Base-by-base conservation (phyloP, 2,797 vertebrate genomes). In the Dendrocincla fuliginosa region DNA sequence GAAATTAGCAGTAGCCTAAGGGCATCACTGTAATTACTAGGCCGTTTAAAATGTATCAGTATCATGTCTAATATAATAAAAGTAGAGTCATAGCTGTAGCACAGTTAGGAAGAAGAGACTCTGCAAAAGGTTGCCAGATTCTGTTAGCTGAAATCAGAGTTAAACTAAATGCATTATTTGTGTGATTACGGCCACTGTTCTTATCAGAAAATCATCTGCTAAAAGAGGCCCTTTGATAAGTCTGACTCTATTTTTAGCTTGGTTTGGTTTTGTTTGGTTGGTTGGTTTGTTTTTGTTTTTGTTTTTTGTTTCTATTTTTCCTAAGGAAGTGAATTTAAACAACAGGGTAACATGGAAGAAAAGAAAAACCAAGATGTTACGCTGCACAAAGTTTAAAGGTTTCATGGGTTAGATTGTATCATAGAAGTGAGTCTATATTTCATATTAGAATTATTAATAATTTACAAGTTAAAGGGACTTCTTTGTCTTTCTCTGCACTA, bases 11-110 rank as follows among this genome's bases (percentile, higher is more conserved):
- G 32, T 76, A 79, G 88, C 93, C 91, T 87, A 55, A 89, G 56
- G 93, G 30, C 33, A 81, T 78, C 78, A 70, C 56, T 85, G 56
- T 85, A 97, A 96, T 97, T 97, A 96, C 88, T 68, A 87, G 61
- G 39, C 63, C 37, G 1, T 89, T 97, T 96, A 96, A 96, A 96
- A 96, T 85, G 47, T 89, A 96, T 92, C 69, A 90, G 65, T 95
- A 95, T 96, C 92, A 79, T 87, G 90, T 94, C 89, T 95, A 89
- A 90, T 92, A 75, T 76, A 93, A 94, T 96, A 91, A 95, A 92
- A 95, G 61, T 39, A 73, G 82, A 97, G 69, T 90, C 67, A 84
- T 50, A 87, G 32, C 39, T 85, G 47, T 55, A 91, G 71, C 56
- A 69, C 47, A 92, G 57, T 91, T 95, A 95, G 95, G 79, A 93